Base-by-base conservation (phyloP, 2,797 vertebrate genomes). In the Knipowitschia caucasica region DNA sequence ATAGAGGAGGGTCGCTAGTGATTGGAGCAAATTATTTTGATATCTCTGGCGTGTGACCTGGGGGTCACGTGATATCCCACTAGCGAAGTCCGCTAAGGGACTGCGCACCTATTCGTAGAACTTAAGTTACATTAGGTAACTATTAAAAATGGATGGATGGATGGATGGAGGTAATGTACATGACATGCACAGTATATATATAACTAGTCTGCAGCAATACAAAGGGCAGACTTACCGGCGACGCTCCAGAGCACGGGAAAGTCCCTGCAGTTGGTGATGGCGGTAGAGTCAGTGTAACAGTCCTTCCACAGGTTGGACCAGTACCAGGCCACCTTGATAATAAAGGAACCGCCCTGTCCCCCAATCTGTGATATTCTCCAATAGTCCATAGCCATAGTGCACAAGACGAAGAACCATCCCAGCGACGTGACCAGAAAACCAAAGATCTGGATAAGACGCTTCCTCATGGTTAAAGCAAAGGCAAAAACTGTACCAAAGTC, bases 261-360 rank as follows among this genome's bases (percentile, higher is more conserved):
- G 35, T 91, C 86, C 58, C 68, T 77, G 36, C 91, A 92, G 80
- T 83, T 86, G 36, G 71, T 73, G 20, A 91, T 53, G 1, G 81
- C 75, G 0, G 87, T 79, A 55, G 89, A 84, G 20, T 91, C 89
- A 1, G 78, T 82, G 61, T 67, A 85, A 62, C 91, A 92, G 31
- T 89, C 86, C 62, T 77, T 88, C 91, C 91, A 92, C 50, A 92
- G 71, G 53, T 86, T 91, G 67, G 91, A 91, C 87, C 86, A 91
- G 71, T 88, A 88, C 89, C 89, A 91, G 30, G 81, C 80, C 62
- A 87, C 87, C 64, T 59, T 89, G 69, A 92, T 89, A 64, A 91
- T 80, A 50, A 72, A 86, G 33, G 87, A 87, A 4, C 91, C 91
- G 14, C 89, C 90, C 50, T 88, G 77, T n/a, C 87, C 88, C 27